Percentiles rank a stretch among this genome's conserved stretches.
These are phyloP conservation scores for Danaus melanippus DNA, from an alignment of 1,140 invertebrate species.

Conservation along the genomic window DNA sequence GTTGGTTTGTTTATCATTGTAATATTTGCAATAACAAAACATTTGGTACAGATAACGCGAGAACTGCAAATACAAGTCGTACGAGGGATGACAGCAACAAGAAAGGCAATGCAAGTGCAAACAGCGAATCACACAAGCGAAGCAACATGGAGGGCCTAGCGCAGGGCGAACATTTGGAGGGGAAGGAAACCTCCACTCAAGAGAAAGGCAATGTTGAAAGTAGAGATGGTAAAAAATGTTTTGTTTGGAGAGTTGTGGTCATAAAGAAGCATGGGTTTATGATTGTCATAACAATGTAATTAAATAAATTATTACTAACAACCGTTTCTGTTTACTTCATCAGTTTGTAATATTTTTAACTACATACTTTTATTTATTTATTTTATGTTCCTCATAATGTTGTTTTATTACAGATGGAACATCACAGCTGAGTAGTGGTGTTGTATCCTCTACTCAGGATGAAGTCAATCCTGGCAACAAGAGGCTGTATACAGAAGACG, in stretches of 20 bases:
- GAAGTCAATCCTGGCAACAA: constrained; percentile 38
- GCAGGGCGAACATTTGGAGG: constrained; percentile 58
- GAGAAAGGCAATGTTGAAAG: constrained; percentile 53
- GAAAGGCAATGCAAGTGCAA: constrained; percentile 56
- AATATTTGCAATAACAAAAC: too few relatives aligned
- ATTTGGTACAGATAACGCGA: constrained; percentile 41
- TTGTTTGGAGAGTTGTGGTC: background rate
- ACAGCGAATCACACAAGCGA: constrained; percentile 45
- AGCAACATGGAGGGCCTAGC: constrained; percentile 64
- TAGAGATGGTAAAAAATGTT: constrained; percentile 48
- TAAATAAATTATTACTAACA: constrained; percentile 3
- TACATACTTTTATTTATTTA: background rate
- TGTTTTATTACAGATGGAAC: constrained; percentile 33
- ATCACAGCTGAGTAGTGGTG: constrained; percentile 47
- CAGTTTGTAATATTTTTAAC: background rate
- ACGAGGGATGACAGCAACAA: constrained; percentile 67
- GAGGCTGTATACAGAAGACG: constrained; percentile 61
- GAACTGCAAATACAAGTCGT: constrained; percentile 46
- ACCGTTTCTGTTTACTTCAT: background rate
- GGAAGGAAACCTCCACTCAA: constrained; percentile 49
- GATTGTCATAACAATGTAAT: background rate
- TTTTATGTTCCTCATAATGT: background rate
- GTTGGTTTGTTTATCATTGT: too few relatives aligned
- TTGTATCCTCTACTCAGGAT: constrained; percentile 59
- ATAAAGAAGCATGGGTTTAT: background rate